Evolutionary conservation across 1,140 invertebrate genomes (phyloP), one percentile per base, ranked within the genome.

Genomic region (Bombyx mandarina): DNA sequence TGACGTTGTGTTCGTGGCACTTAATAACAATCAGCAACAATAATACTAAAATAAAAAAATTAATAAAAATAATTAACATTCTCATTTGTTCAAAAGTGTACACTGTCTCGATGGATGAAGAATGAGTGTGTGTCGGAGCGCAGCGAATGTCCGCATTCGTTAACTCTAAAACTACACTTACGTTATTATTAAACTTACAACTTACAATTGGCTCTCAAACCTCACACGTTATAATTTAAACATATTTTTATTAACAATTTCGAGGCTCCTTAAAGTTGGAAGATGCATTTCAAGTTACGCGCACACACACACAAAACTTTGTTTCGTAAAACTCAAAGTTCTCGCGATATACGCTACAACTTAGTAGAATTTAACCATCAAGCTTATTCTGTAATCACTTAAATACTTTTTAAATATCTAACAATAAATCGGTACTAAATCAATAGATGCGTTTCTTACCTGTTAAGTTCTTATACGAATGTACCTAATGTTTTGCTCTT

Each of bases 121-220:
- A 18, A 18, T 18, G 12, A 18, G 12, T 18, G 12, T 1, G 12
- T 18, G 12, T 18, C 26, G 26, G 26, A 35, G 26, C 26, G 0
- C 26, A 18, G 26, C 26, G 26, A 5, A 2, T 5, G 26, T 3
- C 26, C 26, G 26, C 26, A 35, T 54, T 67, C 62, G 65, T 71
- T 72, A 77, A 61, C 69, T 71, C 73, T 80, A 80, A 66, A 49
- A 55, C 71, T 76, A 83, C 70, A 69, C 78, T 83, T 80, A 75
- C n/a, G 74, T 35, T 80, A 77, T 77, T 77, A 74, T 65, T 60
- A 72, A 69, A 75, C 77, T 82, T 81, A 79, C 12, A 22, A 72
- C 70, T 79, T 75, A 65, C 57, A 79, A 75, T 82, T 82, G 82
- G 78, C 82, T 78, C 73, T 66, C 56, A 60, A 69, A 67, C 65